Evolutionary conservation across 2,888 invertebrate species (phyloP), one percentile per base, ranked within the genome.

Genomic region (Campopleginae sp.): DNA sequence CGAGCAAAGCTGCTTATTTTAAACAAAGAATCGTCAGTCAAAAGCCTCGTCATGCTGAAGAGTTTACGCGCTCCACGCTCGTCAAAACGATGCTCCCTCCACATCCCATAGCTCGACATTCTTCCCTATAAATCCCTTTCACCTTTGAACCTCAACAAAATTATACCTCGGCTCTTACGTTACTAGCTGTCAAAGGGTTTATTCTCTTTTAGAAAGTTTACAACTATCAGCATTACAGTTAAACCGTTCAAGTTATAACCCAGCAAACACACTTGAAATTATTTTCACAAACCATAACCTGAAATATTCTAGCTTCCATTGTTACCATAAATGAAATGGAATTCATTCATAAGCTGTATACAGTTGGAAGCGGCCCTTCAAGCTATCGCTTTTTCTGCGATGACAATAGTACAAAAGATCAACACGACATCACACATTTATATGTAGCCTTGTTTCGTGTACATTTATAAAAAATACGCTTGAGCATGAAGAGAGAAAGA

Each of bases 1-100:
- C 19, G 12, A 27, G 27, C 14, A 68, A 46, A 68, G 46, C 68
- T 23, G 44, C 46, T 68, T 68, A 68, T 68, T 68, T 46, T 2
- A 44, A 46, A 27, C 44, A 68, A 68, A 44, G 46, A 68, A 2
- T 46, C 44, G 7, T 68, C 68, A 46, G 44, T 68, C 68, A 27
- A 68, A 68, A 23, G 27, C 44, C 44, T 46, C 14, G 5, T 27
- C 46, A 27, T 46, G 7, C 27, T 46, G 19, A 68, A 68, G 68
- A 27, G 23, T 68, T 68, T 42, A 42, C 42, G 66, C n/a, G 63
- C 33, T 65, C 38, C 38, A 8, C 44, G 14, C 44, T 44, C 23
- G 17, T 23, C 8, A 68, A 17, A 68, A 46, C 33, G 44, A 68
- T 27, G 5, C 33, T 27, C 27, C 27, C 23, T 23, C 44, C 10